phyloP scores from a whole-genome alignment of 2,888 invertebrate genomes.

The Aphelenchoides bicaudatus region DNA sequence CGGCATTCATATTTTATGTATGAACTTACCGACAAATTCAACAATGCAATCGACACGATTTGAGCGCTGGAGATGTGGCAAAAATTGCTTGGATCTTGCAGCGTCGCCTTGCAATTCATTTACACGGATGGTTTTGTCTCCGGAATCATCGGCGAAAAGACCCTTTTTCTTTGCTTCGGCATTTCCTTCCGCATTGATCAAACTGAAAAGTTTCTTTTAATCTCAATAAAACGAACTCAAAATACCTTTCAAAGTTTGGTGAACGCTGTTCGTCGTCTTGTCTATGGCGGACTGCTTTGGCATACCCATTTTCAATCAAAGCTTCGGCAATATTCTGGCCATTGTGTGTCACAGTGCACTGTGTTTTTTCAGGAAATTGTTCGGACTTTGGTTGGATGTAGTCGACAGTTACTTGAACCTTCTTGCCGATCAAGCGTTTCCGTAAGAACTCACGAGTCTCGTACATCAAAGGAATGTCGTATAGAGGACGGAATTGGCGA shows the following conservation, averaged over 20 bases:
- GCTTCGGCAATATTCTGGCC: slow-evolving; percentile 66
- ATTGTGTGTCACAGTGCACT: slow-evolving; percentile 83
- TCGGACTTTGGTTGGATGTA: slow-evolving; percentile 93
- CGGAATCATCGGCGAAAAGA: slow-evolving; percentile 36
- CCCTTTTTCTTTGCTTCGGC: slow-evolving; percentile 81
- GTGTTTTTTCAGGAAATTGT: slow-evolving; percentile 85
- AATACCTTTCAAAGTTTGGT: slow-evolving; percentile 88
- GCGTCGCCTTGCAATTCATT: slow-evolving; percentile 54
- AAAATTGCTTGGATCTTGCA: slow-evolving; percentile 69
- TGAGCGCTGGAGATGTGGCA: slow-evolving; percentile 78
- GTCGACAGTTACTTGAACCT: slow-evolving; percentile 78
- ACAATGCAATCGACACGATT: slow-evolving; percentile 80
- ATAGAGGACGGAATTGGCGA: slow-evolving; percentile 71
- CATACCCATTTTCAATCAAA: slow-evolving; percentile 67
- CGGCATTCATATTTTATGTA: too few relatives aligned
- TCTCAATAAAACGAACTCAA: too few relatives aligned
- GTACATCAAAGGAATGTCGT: slow-evolving; percentile 97
- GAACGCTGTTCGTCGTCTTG: slow-evolving; percentile 77
- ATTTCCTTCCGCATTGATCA: slow-evolving; percentile 85
- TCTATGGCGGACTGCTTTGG: slow-evolving; percentile 73
- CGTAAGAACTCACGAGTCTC: slow-evolving; percentile 94
- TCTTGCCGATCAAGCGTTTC: slow-evolving; percentile 90
- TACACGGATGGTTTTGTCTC: slow-evolving; percentile 33
- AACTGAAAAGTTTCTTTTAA: too few relatives aligned
- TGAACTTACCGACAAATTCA: slow-evolving; percentile 94